Conservation (phyloP, 2,113 vertebrate species). For the Passerina amoena region DNA sequence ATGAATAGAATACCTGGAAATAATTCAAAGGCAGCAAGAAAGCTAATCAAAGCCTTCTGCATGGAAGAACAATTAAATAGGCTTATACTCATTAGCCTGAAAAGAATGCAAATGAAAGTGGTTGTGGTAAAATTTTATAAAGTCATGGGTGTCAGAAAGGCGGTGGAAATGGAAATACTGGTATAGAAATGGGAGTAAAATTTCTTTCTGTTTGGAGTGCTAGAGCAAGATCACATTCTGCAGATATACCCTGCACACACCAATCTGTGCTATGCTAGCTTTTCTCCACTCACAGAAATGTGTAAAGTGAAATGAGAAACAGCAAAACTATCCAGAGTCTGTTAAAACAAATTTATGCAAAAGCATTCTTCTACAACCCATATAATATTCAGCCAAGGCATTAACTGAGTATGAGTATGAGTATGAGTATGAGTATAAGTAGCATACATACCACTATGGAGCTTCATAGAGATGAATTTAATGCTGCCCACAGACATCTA, state of each 20-base stretch:
- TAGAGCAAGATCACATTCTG: fast-evolving
- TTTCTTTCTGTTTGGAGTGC: neutral
- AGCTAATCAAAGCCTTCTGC: neutral
- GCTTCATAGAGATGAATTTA: neutral
- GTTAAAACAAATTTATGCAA: neutral
- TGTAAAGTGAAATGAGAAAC: neutral
- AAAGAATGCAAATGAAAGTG: neutral
- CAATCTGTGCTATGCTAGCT: neutral
- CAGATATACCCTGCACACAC: neutral
- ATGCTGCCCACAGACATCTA: neutral
- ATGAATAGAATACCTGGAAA: neutral
- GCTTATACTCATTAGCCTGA: neutral
- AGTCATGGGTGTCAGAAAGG: neutral
- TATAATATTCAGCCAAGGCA: neutral
- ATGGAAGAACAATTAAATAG: neutral
- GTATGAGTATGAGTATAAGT: no score
- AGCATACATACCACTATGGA: neutral
- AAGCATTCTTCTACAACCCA: neutral
- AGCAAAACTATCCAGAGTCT: neutral
- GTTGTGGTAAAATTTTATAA: neutral
- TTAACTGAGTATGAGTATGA: neutral
- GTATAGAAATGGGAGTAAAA: neutral
- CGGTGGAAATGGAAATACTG: neutral
- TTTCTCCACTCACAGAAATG: neutral
- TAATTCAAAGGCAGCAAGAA: neutral